Evolutionary conservation across 2,888 invertebrate genomes (phyloP).

Genomic region (Mantis religiosa): DNA sequence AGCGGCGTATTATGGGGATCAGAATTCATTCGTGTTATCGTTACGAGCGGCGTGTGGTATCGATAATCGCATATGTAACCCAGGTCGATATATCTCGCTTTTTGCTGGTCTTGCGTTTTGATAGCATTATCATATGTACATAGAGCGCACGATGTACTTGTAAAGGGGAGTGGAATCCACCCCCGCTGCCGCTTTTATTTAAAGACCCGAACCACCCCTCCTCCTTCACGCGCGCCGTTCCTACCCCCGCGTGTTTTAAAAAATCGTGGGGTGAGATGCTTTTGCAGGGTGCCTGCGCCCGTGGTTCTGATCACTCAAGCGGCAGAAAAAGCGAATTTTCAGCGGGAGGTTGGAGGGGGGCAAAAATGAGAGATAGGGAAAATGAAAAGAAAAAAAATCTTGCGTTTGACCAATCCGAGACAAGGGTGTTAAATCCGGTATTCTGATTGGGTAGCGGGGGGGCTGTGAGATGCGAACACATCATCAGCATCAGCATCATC

Average conservation of each 20-base stretch:
- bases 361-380: neutral
- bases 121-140: neutral
- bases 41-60: neutral
- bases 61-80: neutral
- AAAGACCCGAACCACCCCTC: neutral
- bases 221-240: neutral
- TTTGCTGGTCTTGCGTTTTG: neutral
- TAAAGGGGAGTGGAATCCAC: neutral
- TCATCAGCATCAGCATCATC: neutral
- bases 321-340: neutral
- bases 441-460: slow-evolving; percentile 10
- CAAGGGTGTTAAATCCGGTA: slow-evolving; percentile 16
- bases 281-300: neutral
- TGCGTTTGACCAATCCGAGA: slow-evolving; percentile 14
- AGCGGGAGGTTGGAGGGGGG: neutral
- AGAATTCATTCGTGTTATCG: neutral
- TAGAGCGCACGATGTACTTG: neutral
- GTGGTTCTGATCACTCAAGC: slow-evolving; percentile 6
- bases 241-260: neutral
- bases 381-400: slow-evolving; percentile 1
- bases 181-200: neutral
- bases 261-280: neutral
- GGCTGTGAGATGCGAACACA: neutral
- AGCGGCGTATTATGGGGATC: neutral
- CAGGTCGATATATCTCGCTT: neutral